Percentiles rank a stretch among this genome's conserved stretches.
These are phyloP conservation scores for Malthinus flaveolus DNA, from an alignment of 2,888 invertebrate genomes.

Conservation along the genomic window DNA sequence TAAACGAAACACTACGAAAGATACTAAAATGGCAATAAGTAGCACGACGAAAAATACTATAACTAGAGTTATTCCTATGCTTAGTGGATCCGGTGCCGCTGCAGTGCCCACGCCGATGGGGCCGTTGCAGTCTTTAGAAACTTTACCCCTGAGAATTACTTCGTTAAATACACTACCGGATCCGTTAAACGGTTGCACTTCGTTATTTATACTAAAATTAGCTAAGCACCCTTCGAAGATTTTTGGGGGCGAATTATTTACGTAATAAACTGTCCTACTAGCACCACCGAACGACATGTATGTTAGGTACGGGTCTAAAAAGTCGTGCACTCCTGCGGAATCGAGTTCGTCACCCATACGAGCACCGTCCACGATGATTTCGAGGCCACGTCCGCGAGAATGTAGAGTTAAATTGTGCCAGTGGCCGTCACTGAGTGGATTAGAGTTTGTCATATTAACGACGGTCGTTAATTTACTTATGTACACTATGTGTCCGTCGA, in stretches of 20 bases:
- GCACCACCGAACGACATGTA: slow-evolving; percentile 80
- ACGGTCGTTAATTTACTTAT: slow-evolving; percentile 76
- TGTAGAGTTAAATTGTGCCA: slow-evolving; percentile 88
- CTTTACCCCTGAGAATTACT: slow-evolving; percentile 71
- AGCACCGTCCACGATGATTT: slow-evolving; percentile 70
- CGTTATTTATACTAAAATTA: slow-evolving; percentile 86
- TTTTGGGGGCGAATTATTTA: slow-evolving; percentile 58
- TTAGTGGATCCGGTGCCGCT: slow-evolving; percentile 82
- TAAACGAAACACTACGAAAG: slow-evolving; percentile 89
- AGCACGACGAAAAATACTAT: slow-evolving; percentile 92
- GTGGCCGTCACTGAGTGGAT: slow-evolving; percentile 73
- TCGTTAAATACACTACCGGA: slow-evolving; percentile 81
- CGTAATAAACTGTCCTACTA: slow-evolving; percentile 63
- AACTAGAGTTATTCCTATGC: slow-evolving; percentile 90
- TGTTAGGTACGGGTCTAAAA: slow-evolving; percentile 87
- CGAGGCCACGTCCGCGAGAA: slow-evolving; percentile 70
- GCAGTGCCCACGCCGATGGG: slow-evolving; percentile 76
- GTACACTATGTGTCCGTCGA: slow-evolving; percentile 76
- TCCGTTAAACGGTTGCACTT: slow-evolving; percentile 87
- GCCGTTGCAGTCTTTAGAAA: slow-evolving; percentile 74
- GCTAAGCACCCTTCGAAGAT: slow-evolving; percentile 89
- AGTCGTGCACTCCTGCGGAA: slow-evolving; percentile 85
- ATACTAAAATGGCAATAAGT: slow-evolving; percentile 84
- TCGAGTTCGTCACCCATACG: slow-evolving; percentile 84
- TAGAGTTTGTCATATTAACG: slow-evolving; percentile 81